Base-by-base conservation (phyloP, 1,140 invertebrate species). In the Zaprionus ghesquierei region DNA sequence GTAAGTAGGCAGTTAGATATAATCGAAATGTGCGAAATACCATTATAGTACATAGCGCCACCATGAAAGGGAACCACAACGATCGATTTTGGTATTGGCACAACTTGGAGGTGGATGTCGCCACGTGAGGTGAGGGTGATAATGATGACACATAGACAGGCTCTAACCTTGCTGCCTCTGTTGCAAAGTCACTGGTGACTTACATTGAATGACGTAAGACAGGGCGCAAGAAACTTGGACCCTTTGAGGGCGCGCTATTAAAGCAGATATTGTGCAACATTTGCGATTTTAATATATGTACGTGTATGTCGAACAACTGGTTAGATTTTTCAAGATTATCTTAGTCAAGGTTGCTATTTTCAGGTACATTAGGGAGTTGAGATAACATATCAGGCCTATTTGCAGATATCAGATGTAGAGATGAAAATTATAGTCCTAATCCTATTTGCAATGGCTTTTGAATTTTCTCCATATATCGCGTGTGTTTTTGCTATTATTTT, bases 1-100 rank as follows among this genome's bases (percentile, higher is more conserved):
- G 49, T 79, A 55, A 15, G 18, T 10, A 3, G 23, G 35, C 15
- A 46, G 44, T 41, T 18, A 46, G 8, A 22, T 3, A 58, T 22
- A 27, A 35, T 35, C 18, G 44, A 60, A 63, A 38, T 35, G 50
- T 38, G 27, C n/a, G 53, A 54, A 54, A 61, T 15, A 55, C 31
- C 60, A 50, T 82, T 79, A 82, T 72, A 18, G 59, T 51, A 76
- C 63, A 84, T 84, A n/a, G n/a, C n/a, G n/a, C n/a, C n/a, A n/a
- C n/a, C 79, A 84, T 76, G 77, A 85, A 86, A 86, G 51, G 77
- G 73, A 86, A 86, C 77, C 81, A 85, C 78, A 86, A 79, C 81
- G 81, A 85, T 85, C 81, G 78, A 86, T 86, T 85, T 81, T 68
- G 79, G 69, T 85, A 85, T 86, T 80, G 81, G 81, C 77, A 79